Conservation (phyloP, 2,888 invertebrate species). For the Heteropelma amictum region DNA sequence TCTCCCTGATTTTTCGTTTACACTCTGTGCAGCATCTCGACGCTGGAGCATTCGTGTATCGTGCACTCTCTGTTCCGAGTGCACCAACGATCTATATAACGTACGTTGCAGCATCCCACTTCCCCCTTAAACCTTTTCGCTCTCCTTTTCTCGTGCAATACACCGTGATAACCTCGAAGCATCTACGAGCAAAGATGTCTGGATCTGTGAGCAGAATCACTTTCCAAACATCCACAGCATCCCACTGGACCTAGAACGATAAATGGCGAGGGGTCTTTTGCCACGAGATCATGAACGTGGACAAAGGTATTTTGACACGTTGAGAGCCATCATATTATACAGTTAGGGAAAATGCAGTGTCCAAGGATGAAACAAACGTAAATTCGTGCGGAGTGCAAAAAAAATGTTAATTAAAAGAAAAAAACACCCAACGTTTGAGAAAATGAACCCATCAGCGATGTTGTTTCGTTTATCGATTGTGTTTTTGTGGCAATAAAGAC, state of each 20-base stretch:
- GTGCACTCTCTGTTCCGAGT: conserved; percentile 17
- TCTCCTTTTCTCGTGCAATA: neutral
- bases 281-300: neutral
- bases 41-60: conserved; percentile 20
- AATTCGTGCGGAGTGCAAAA: too few relatives aligned
- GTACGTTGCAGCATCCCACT: conserved; percentile 13
- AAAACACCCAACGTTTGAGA: too few relatives aligned
- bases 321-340: neutral
- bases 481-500: too few relatives aligned
- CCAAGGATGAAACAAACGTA: neutral
- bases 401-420: too few relatives aligned
- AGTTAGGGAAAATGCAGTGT: neutral
- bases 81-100: conserved; percentile 2
- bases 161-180: too few relatives aligned
- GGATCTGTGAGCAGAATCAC: neutral
- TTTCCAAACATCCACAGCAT: conserved; percentile 17
- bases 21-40: conserved; percentile 3
- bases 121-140: neutral
- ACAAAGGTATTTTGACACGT: neutral
- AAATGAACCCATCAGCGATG: too few relatives aligned
- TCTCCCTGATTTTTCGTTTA: neutral
- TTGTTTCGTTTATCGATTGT: too few relatives aligned
- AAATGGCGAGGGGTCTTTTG: neutral
- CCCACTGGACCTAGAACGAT: neutral
- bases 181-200: neutral